Percentiles rank a stretch among this genome's conserved stretches.
Evolutionary conservation across 2,113 vertebrate genomes (phyloP).

Genomic region (Excalfactoria chinensis): DNA sequence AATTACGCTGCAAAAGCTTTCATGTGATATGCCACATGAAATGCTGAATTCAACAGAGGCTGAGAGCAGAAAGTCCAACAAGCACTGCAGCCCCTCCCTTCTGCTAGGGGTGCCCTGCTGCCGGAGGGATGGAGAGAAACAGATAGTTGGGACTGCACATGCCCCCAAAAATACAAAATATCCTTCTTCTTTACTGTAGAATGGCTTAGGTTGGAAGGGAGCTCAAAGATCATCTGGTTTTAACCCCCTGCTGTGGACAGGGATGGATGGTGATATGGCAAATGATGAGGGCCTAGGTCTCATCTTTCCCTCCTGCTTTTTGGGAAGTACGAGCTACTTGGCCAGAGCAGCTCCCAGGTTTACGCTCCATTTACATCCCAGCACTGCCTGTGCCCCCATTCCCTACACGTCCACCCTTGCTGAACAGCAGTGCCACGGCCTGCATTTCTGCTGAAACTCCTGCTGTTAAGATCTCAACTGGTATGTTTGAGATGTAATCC

Average conservation of each 20-base stretch:
- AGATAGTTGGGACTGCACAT: not conserved
- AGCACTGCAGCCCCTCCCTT: not conserved
- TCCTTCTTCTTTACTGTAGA: not conserved
- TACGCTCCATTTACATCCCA: not conserved
- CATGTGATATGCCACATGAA: not conserved
- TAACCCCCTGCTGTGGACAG: too few species aligned
- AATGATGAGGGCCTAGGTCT: not conserved
- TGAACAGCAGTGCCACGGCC: not conserved
- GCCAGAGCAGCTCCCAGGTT: not conserved
- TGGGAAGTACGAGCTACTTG: not conserved
- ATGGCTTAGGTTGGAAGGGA: too few species aligned
- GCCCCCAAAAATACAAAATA: not conserved
- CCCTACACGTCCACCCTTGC: not conserved
- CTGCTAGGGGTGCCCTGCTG: not conserved
- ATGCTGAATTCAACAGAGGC: not conserved
- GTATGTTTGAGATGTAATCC: not conserved
- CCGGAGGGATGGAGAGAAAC: not conserved
- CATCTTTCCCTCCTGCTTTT: not conserved
- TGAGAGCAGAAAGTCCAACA: not conserved
- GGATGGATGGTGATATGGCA: not conserved
- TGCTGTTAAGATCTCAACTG: not conserved
- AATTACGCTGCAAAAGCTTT: not conserved
- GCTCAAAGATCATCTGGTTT: too few species aligned
- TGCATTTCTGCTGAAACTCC: conserved; percentile 21
- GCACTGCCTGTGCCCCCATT: not conserved